Evolutionary conservation across 37 sponge, comb jelly and placozoan genomes (phyloP).

Genomic region (Crambe crambe): DNA sequence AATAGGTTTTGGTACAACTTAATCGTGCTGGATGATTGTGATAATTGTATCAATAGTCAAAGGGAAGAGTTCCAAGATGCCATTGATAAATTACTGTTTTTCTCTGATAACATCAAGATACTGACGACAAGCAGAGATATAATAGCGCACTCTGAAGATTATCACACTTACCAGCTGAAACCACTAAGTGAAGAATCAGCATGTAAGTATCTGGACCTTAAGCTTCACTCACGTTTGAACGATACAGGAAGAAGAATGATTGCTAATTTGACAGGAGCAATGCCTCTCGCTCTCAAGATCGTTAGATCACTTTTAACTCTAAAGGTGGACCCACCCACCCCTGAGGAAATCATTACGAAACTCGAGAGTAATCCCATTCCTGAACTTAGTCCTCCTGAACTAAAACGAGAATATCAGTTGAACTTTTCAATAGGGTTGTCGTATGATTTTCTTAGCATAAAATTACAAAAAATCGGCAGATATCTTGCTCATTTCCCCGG

Average conservation of each 20-base stretch:
- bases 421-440: background rate
- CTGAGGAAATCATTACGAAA: background rate
- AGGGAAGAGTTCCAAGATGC: background rate
- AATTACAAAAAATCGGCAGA: background rate
- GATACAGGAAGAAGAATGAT: background rate
- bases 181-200: background rate
- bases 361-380: background rate
- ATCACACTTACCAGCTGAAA: background rate
- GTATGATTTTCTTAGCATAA: background rate
- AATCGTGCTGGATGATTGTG: conserved; percentile 28
- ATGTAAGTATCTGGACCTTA: background rate
- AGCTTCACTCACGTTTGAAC: background rate
- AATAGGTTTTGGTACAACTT: background rate
- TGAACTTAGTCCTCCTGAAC: background rate
- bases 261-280: background rate
- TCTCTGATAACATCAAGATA: background rate
- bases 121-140: conserved; percentile 21
- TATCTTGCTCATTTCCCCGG: background rate
- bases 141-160: background rate
- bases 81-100: background rate
- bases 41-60: conserved; percentile 6
- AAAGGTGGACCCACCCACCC: background rate
- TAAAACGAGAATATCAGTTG: background rate
- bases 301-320: background rate
- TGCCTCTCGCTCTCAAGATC: conserved; percentile 6